These are phyloP conservation scores for Enteromius thamalakanensis DNA, from an alignment of 2,797 vertebrate species.

Conservation along the genomic window DNA sequence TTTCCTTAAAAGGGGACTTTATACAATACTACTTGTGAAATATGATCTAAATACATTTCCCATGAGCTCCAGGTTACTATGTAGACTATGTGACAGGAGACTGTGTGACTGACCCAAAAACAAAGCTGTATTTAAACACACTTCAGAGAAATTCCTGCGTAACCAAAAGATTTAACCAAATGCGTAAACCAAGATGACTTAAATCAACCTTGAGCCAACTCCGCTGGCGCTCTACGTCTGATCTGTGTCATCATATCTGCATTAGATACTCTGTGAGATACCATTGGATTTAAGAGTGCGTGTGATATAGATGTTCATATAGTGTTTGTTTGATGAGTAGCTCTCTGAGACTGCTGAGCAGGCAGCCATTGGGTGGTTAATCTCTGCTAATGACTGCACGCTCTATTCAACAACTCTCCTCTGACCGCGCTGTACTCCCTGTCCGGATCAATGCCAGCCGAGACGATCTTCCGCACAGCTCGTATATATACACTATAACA, in stretches of 20 bases:
- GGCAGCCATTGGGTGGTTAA: slow-evolving; percentile 72
- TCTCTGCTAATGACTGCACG: slow-evolving; percentile 74
- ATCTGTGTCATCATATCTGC: slow-evolving; percentile 28
- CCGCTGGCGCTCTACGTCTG: not conserved
- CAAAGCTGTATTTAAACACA: slow-evolving; percentile 28
- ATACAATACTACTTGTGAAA: slow-evolving; percentile 17
- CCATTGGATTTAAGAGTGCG: slow-evolving; percentile 29
- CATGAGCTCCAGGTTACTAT: slow-evolving; percentile 10
- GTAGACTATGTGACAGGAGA: not conserved
- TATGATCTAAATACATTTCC: slow-evolving; percentile 39
- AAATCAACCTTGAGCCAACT: slow-evolving; percentile 5
- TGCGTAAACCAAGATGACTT: not conserved
- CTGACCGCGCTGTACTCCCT: slow-evolving; percentile 78
- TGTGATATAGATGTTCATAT: slow-evolving; percentile 18
- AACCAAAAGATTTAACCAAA: not conserved
- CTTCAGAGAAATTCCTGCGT: not conserved
- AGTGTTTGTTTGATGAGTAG: slow-evolving; percentile 34
- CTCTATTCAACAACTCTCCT: slow-evolving; percentile 71
- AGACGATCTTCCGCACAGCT: slow-evolving; percentile 75
- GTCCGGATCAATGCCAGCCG: slow-evolving; percentile 78
- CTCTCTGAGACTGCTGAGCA: slow-evolving; percentile 38
- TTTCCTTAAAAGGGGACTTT: slow-evolving; percentile 36
- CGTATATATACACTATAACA: slow-evolving; percentile 65
- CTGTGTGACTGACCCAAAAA: not conserved
- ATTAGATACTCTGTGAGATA: slow-evolving; percentile 35